Evolutionary conservation across 2,797 vertebrate species (phyloP), one percentile per base, ranked within the genome.

Genomic region (Intellagama lesueurii): DNA sequence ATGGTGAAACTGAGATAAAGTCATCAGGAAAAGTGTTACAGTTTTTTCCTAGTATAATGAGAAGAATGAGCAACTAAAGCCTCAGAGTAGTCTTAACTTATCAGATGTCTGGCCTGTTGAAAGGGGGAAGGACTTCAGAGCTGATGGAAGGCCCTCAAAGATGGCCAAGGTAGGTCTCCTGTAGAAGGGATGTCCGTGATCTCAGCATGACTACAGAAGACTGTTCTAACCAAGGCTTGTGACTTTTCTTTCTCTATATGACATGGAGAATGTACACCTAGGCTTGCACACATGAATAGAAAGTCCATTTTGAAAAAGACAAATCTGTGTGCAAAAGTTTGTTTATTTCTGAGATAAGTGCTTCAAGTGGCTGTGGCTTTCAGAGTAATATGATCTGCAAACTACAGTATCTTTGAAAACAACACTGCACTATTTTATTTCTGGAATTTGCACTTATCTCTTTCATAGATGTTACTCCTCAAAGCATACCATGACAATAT

Each of bases 381-480:
- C 40, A 47, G 52, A 47, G 24, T 85, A 60, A 28, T 40, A n/a
- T 85, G 70, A 52, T 24, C 24, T 76, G 64, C 64, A 87, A 75
- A 87, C 80, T 44, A 60, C 19, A 72, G 78, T 60, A 47, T 17
- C 12, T 82, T 24, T 64, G 40, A 24, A 26, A 32, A 80, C 35
- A 91, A 87, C 93, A 95, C 12, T 77, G 22, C 90, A 81, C 87
- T 92, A n/a, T 90, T 78, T 49, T 86, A 1, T 26, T 7, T 84
- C n/a, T 86, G 72, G 60, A 69, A 86, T 82, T 7, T 78, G 52
- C 83, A 69, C 78, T 87, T 26, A 86, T 86, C n/a, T 68, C 4
- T 91, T 93, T 87, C 44, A 86, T 91, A 89, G 72, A 86, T 91
- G 88, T 75, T 94, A 88, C 89, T 94, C 92, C 92, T 90, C 4